A percentile compares a stretch with the other conserved stretches of the same genome.
Evolutionary conservation across 2,113 vertebrate species (phyloP).

Genomic region (Calcarius ornatus): DNA sequence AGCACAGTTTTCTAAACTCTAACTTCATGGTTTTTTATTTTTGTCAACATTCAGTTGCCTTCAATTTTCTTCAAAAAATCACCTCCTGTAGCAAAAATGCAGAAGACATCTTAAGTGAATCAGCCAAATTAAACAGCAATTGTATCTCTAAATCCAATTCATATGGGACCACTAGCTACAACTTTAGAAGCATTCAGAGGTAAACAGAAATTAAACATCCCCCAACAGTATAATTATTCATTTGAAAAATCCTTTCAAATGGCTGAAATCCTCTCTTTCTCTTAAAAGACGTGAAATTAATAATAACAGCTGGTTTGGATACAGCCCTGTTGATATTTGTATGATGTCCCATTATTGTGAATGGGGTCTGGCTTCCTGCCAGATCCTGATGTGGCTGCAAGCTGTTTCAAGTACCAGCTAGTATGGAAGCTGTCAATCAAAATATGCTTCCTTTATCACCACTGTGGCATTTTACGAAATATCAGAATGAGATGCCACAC

Average conservation of each 20-base stretch:
- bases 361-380: slow-evolving; percentile 35
- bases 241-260: slow-evolving; percentile 26
- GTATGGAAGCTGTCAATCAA: slow-evolving; percentile 18
- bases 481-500: neutral
- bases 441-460: neutral
- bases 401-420: slow-evolving; percentile 34
- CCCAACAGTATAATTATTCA: slow-evolving; percentile 52
- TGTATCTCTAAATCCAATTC: neutral
- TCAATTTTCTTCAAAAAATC: neutral
- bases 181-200: slow-evolving; percentile 26
- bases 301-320: slow-evolving; percentile 52
- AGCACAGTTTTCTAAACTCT: neutral
- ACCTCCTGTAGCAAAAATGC: neutral
- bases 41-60: neutral
- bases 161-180: neutral
- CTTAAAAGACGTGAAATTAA: slow-evolving; percentile 53
- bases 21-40: neutral
- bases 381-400: slow-evolving; percentile 13
- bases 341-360: slow-evolving; percentile 34
- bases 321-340: slow-evolving; percentile 26
- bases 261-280: slow-evolving; percentile 11
- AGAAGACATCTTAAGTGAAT: neutral
- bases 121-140: slow-evolving; percentile 1
- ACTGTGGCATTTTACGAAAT: neutral
- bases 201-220: slow-evolving; percentile 55